Percentiles rank a stretch among this genome's conserved stretches.
These are phyloP conservation scores for Cheilosia grossa DNA, from an alignment of 2,888 invertebrate genomes.

Conservation along the genomic window DNA sequence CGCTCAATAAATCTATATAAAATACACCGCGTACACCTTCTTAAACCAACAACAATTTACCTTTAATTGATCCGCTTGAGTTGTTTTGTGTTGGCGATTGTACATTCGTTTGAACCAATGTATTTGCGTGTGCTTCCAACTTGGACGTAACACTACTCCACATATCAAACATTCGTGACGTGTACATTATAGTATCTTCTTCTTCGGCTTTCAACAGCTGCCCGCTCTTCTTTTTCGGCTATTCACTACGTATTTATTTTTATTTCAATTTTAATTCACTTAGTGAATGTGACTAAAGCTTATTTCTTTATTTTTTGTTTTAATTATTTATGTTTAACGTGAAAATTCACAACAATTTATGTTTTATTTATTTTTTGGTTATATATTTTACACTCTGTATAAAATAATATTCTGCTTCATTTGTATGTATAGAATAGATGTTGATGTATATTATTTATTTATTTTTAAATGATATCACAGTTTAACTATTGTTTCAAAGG, in stretches of 20 bases:
- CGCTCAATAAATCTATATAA: too few species aligned
- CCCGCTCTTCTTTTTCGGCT: conserved; percentile 10
- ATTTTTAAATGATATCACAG: conserved; percentile 67
- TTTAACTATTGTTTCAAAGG: conserved; percentile 71
- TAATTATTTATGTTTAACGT: conserved; percentile 47
- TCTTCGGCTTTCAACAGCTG: conserved; percentile 51
- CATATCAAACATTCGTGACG: conserved; percentile 84
- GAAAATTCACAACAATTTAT: conserved; percentile 76
- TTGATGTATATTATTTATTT: conserved; percentile 56
- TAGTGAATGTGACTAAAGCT: conserved; percentile 56
- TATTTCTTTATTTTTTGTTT: conserved; percentile 43
- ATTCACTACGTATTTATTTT: conserved; percentile 31
- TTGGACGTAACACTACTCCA: conserved; percentile 84
- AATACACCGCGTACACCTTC: too few species aligned
- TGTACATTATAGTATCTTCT: conserved; percentile 82
- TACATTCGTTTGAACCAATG: conserved; percentile 83
- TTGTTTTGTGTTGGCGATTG: conserved; percentile 83
- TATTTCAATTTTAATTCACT: conserved; percentile 45
- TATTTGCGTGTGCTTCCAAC: conserved; percentile 83
- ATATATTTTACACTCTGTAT: conserved; percentile 67
- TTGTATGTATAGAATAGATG: conserved; percentile 58
- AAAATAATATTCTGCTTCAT: conserved; percentile 52
- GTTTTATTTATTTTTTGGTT: conserved; percentile 31
- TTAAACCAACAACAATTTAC: conserved; percentile 79
- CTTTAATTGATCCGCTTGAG: conserved; percentile 84